phyloP scores from a whole-genome alignment of 1,140 invertebrate genomes.

The Drosophila mayri region DNA sequence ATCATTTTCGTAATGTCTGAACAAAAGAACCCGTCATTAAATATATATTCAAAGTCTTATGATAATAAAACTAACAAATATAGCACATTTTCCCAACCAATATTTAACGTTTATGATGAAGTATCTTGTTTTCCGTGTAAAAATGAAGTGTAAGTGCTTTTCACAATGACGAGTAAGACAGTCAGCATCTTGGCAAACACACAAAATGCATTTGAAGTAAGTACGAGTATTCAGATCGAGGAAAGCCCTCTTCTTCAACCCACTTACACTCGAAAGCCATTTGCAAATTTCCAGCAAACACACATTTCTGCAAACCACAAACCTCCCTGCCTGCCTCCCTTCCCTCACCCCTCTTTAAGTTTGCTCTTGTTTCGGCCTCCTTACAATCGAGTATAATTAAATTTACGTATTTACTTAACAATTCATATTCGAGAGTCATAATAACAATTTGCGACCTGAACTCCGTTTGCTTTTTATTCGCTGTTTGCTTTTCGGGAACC shows the following conservation, averaged over 20 bases:
- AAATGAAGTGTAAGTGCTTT: background rate
- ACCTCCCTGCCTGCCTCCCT: background rate
- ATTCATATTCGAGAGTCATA: slow-evolving; percentile 59
- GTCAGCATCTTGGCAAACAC: slow-evolving; percentile 7
- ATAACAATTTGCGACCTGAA: slow-evolving; percentile 43
- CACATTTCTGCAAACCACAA: background rate
- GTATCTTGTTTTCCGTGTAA: slow-evolving; percentile 3
- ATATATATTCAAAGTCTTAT: background rate
- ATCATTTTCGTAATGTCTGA: too few species aligned
- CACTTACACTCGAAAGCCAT: slow-evolving; percentile 54
- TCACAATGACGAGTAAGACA: background rate
- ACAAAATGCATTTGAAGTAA: slow-evolving; percentile 45
- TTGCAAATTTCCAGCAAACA: slow-evolving; percentile 36
- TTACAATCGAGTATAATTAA: slow-evolving; percentile 68
- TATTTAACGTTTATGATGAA: background rate
- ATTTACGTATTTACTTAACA: slow-evolving; percentile 63
- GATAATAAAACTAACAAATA: background rate
- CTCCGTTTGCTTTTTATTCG: slow-evolving; percentile 41
- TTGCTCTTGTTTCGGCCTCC: slow-evolving; percentile 16
- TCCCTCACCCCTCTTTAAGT: background rate
- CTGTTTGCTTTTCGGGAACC: slow-evolving; percentile 40
- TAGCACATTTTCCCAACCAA: background rate
- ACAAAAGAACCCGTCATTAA: too few species aligned
- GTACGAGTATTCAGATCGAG: slow-evolving; percentile 14
- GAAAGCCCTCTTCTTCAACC: slow-evolving; percentile 17